Evolutionary conservation across 2,888 invertebrate species (phyloP).

Genomic region (Laspeyria flexula): DNA sequence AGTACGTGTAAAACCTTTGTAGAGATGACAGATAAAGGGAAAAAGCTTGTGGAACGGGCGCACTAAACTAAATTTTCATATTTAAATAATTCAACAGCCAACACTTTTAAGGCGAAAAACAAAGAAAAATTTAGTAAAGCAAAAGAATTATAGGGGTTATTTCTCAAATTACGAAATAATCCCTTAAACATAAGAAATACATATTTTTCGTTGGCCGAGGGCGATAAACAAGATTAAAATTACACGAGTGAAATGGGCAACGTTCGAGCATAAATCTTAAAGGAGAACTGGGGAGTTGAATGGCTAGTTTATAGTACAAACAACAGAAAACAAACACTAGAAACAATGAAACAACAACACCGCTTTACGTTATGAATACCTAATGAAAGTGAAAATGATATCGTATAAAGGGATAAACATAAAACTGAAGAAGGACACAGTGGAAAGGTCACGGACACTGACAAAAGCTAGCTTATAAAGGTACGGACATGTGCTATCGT

Average conservation of each 20-base stretch:
- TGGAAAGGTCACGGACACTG: conserved; percentile 34
- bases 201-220: conserved; percentile 46
- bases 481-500: conserved; percentile 22
- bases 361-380: conserved; percentile 41
- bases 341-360: conserved; percentile 40
- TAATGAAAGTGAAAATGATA: conserved; percentile 43
- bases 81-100: conserved; percentile 37
- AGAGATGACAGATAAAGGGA: conserved; percentile 8
- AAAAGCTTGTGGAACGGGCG: neutral
- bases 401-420: conserved; percentile 22
- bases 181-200: conserved; percentile 35
- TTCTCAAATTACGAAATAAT: conserved; percentile 44
- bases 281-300: conserved; percentile 46
- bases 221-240: conserved; percentile 75
- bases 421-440: conserved; percentile 27
- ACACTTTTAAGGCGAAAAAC: conserved; percentile 23
- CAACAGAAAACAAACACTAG: conserved; percentile 46
- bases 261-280: conserved; percentile 57
- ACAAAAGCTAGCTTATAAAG: conserved; percentile 18
- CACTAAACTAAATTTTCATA: conserved; percentile 19
- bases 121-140: conserved; percentile 17
- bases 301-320: conserved; percentile 52
- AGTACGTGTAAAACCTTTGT: conserved; percentile 5
- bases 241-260: conserved; percentile 58
- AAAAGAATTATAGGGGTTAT: conserved; percentile 39